Evolutionary conservation across 2,113 vertebrate genomes (phyloP).

Genomic region (Equus quagga): DNA sequence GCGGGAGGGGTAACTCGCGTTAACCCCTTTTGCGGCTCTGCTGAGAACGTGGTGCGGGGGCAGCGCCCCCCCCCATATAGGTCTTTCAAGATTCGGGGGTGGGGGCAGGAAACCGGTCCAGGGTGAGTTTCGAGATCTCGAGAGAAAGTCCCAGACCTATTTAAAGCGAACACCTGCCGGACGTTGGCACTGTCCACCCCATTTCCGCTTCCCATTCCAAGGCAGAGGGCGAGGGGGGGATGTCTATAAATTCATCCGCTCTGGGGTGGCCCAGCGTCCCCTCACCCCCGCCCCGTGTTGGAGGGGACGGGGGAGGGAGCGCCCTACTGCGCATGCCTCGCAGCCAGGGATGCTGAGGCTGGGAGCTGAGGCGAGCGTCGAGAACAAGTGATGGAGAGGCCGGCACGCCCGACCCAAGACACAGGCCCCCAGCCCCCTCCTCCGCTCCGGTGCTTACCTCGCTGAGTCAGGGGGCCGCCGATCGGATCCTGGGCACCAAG

Average conservation of each 20-base stretch:
- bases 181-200: not conserved
- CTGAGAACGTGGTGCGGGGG: not conserved
- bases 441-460: slow-evolving; percentile 40
- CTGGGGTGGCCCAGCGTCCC: not conserved
- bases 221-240: not conserved
- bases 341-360: slow-evolving; percentile 45
- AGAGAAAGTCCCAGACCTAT: not conserved
- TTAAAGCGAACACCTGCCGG: slow-evolving; percentile 30
- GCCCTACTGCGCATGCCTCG: slow-evolving; percentile 67
- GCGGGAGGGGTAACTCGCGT: not conserved
- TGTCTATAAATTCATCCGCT: not conserved
- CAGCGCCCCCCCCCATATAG: not conserved
- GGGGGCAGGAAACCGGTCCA: not conserved
- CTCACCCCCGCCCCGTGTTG: not conserved
- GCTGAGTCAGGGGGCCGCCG: not conserved
- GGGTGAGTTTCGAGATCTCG: not conserved
- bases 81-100: not conserved
- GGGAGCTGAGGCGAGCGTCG: not conserved
- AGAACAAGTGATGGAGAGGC: slow-evolving; percentile 39
- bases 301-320: not conserved
- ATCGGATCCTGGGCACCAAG: not conserved
- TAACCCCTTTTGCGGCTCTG: not conserved
- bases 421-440: not conserved
- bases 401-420: not conserved
- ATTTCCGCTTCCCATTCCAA: slow-evolving; percentile 14